These are phyloP conservation scores for Crotalus viridis DNA, from an alignment of 2,113 vertebrate species.

Conservation along the genomic window DNA sequence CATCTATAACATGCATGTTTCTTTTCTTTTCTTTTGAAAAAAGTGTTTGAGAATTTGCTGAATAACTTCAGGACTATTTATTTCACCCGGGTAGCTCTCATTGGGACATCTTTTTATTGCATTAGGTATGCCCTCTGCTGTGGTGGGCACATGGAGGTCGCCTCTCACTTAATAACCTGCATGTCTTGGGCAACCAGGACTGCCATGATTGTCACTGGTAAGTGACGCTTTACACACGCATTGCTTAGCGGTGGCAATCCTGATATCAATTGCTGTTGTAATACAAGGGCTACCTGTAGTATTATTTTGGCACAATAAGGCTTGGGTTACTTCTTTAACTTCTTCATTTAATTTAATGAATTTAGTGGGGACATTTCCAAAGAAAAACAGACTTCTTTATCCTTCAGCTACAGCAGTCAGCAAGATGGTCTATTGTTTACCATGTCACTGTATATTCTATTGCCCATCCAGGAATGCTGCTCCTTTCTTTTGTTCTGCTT, in stretches of 20 bases:
- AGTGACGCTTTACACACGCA: not conserved
- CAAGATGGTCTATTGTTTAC: not conserved
- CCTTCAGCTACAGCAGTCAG: not conserved
- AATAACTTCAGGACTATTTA: not conserved
- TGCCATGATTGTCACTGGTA: not conserved
- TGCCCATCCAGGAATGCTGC: not conserved
- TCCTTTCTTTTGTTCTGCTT: not conserved
- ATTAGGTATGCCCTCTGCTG: not conserved
- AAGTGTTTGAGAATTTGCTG: not conserved
- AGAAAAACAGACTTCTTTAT: not conserved
- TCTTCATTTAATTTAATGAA: not conserved
- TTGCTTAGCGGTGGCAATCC: not conserved
- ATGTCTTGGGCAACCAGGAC: not conserved
- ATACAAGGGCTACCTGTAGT: not conserved
- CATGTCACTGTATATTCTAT: not conserved
- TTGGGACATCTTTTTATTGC: not conserved
- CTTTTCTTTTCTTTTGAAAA: not conserved
- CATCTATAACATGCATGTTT: not conserved
- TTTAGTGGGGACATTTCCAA: not conserved
- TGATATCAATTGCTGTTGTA: not conserved
- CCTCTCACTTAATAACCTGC: not conserved
- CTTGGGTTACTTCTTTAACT: not conserved
- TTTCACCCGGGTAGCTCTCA: too few species aligned
- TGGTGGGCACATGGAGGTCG: not conserved
- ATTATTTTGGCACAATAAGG: not conserved